These are phyloP conservation scores for Nothocercus julius DNA, from an alignment of 2,113 vertebrate species.

Conservation along the genomic window DNA sequence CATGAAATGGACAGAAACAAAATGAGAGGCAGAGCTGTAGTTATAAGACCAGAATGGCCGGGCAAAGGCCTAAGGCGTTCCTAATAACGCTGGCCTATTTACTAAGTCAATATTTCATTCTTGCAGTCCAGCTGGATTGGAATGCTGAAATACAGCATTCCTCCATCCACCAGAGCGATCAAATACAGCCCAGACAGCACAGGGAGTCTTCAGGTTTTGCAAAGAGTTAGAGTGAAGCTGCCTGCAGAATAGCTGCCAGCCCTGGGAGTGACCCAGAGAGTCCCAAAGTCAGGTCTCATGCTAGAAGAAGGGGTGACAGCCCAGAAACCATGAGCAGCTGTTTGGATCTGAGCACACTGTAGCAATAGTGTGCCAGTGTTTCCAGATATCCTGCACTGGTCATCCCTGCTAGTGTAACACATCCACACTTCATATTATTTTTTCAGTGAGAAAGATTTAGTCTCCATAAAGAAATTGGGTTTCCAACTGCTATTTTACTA, in stretches of 20 bases:
- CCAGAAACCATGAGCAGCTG: not conserved
- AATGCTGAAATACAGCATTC: not conserved
- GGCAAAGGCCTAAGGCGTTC: not conserved
- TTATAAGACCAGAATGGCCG: not conserved
- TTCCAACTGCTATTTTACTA: not conserved
- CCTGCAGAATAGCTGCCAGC: not conserved
- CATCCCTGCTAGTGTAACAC: not conserved
- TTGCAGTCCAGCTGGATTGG: not conserved
- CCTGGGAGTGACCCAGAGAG: not conserved
- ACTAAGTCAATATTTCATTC: constrained; percentile 28
- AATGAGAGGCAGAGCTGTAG: not conserved
- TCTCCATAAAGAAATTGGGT: not conserved
- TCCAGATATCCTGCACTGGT: not conserved
- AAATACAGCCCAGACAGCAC: not conserved
- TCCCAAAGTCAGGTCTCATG: not conserved
- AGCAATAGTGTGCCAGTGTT: not conserved
- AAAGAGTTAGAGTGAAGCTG: not conserved
- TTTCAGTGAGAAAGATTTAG: not conserved
- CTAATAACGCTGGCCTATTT: not conserved
- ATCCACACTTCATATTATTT: not conserved
- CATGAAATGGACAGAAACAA: not conserved
- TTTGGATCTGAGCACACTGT: not conserved
- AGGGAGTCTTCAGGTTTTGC: not conserved
- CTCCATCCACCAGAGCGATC: not conserved
- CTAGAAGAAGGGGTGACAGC: not conserved